Evolutionary conservation across 2,888 invertebrate species (phyloP).

Genomic region (Scotopteryx bipunctaria): DNA sequence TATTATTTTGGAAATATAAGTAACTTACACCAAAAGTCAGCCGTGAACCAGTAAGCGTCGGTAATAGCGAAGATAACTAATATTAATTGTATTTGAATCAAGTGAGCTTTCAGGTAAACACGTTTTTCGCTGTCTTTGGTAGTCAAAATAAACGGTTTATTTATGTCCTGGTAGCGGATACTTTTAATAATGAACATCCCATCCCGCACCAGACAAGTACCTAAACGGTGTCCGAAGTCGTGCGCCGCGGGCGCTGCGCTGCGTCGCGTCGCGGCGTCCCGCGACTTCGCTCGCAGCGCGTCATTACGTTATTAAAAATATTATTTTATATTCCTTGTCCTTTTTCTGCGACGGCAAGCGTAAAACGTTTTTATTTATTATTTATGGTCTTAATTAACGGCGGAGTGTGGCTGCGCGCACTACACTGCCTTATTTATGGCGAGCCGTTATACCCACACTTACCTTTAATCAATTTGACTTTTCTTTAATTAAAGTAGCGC

Average conservation of each 20-base stretch:
- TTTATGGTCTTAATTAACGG: slow-evolving; percentile 61
- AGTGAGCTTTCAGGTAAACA: too few species aligned
- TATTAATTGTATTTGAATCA: too few species aligned
- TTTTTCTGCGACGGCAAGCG: slow-evolving; percentile 37
- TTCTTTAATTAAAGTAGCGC: slow-evolving; percentile 6
- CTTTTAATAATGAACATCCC: background rate
- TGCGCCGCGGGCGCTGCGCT: slow-evolving; percentile 19
- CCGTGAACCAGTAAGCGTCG: too few species aligned
- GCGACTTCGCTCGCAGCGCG: slow-evolving; percentile 22
- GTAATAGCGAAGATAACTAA: too few species aligned
- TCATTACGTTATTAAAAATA: slow-evolving; percentile 63
- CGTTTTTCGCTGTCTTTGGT: too few species aligned
- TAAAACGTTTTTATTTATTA: slow-evolving; percentile 48
- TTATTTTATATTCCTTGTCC: slow-evolving; percentile 46
- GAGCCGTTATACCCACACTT: slow-evolving; percentile 13
- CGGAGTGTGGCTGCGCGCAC: slow-evolving; percentile 29
- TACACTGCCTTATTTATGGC: slow-evolving; percentile 23
- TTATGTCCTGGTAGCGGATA: background rate
- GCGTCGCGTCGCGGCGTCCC: background rate
- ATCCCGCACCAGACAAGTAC: slow-evolving; percentile 2
- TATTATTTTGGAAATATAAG: too few species aligned
- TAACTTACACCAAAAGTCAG: too few species aligned
- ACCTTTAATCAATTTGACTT: background rate
- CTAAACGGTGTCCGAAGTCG: slow-evolving; percentile 6
- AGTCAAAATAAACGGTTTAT: too few species aligned